Evolutionary conservation across 2,113 vertebrate species (phyloP), one percentile per base, ranked within the genome.

Genomic region (Melanostigma gelatinosum): DNA sequence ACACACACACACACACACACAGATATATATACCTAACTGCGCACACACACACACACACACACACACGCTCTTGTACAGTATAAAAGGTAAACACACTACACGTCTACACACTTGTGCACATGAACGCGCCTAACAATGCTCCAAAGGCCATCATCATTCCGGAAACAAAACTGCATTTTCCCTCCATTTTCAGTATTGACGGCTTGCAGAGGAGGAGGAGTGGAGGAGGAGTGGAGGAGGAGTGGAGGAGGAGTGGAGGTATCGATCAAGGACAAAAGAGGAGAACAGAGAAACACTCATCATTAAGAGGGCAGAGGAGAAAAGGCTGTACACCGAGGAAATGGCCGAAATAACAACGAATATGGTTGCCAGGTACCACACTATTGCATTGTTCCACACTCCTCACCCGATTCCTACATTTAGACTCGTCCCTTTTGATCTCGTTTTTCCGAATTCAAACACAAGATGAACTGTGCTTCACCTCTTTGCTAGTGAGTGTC

Each of bases 151-250:
- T 85, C 76, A 82, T 89, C 65, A 50, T 85, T 79, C 74, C 87
- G 65, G 73, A 89, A 89, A 87, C 72, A 82, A 88, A 87, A 78
- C 63, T 50, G 55, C 38, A 68, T 77, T 20, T 42, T 54, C 10
- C 2, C 52, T 77, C 67, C 55, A 87, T 87, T 91, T 85, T 89
- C 77, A 80, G 72, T 91, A 93, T 92, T 86, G 91, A 93, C 82
- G 72, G 60, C 78, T 68, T 24, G 34, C 40, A 18, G 82, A 18
- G 69, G 67, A 55, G 72, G 36, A 70, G 72, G 52, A 29, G 55
- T 1, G 71, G 67, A 77, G 72, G n/a, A n/a, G n/a, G n/a, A n/a
- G n/a, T n/a, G n/a, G 82, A 18, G 69, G 67, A 55, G 72, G 36
- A 70, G 72, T n/a, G 69, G 67, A 55, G 72, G 36, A 70, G 72